Conservation (phyloP, 2,888 invertebrate species). For the Dendrolimus houi region DNA sequence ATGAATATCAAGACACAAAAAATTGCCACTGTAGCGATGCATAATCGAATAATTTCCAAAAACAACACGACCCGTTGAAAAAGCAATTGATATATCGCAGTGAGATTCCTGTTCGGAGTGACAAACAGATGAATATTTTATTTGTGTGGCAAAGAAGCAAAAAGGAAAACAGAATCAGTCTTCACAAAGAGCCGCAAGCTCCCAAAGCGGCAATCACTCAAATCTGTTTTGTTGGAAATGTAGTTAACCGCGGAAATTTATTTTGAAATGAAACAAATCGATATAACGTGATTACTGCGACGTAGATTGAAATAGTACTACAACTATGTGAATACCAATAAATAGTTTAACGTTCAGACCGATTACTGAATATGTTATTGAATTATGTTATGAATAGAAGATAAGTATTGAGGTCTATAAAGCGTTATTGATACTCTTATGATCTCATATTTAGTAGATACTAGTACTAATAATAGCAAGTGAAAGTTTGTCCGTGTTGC, state of each 20-base stretch:
- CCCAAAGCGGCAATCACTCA: conserved; percentile 6
- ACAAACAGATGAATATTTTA: conserved; percentile 2
- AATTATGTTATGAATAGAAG: too few relatives aligned
- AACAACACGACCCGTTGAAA: not conserved
- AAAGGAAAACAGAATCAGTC: not conserved
- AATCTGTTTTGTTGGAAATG: conserved; percentile 3
- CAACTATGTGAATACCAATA: not conserved
- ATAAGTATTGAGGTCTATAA: too few relatives aligned
- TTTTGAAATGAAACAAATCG: conserved; percentile 6
- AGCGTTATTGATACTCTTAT: too few relatives aligned
- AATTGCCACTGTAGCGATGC: too few relatives aligned
- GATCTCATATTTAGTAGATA: too few relatives aligned
- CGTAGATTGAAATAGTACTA: conserved; percentile 31
- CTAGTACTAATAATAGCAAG: too few relatives aligned
- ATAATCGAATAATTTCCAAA: not conserved
- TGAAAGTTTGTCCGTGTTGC: too few relatives aligned
- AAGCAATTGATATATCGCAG: not conserved
- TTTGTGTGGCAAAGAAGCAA: not conserved
- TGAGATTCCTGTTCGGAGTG: not conserved
- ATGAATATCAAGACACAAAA: too few relatives aligned
- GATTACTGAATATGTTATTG: too few relatives aligned
- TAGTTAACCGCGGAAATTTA: conserved; percentile 4
- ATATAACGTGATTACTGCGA: conserved; percentile 24
- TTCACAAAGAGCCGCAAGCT: conserved; percentile 2
- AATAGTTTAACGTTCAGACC: too few relatives aligned